Conservation (phyloP, 2,113 vertebrate genomes). For the Pogona vitticeps region DNA sequence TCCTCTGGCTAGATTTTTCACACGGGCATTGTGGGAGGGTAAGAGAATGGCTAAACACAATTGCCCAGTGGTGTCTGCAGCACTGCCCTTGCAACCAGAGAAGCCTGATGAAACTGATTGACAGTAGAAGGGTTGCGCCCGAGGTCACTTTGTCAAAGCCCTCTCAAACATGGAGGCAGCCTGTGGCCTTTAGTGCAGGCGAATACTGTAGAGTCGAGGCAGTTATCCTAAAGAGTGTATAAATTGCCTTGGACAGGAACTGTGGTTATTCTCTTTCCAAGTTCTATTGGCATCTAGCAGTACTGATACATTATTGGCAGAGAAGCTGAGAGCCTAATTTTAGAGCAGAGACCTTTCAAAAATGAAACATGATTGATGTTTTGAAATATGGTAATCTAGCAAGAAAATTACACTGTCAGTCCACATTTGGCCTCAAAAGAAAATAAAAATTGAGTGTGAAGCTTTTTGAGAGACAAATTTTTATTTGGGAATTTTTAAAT, state of each 20-base stretch:
- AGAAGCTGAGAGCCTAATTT: conserved; percentile 5
- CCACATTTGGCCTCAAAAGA: background rate
- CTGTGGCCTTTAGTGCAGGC: background rate
- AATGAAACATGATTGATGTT: background rate
- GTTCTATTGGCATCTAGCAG: background rate
- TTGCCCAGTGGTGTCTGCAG: background rate
- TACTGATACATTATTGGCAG: background rate
- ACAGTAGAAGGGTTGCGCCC: background rate
- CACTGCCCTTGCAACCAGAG: background rate
- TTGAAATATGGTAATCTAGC: background rate
- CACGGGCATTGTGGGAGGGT: background rate
- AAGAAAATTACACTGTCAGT: conserved; percentile 6
- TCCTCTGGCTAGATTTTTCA: background rate
- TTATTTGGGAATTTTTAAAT: background rate
- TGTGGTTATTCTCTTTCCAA: background rate
- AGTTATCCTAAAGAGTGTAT: background rate
- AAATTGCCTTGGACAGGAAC: background rate
- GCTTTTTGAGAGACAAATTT: conserved; percentile 13
- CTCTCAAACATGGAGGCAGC: background rate
- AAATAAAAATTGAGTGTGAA: background rate
- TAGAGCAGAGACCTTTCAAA: conserved; percentile 9
- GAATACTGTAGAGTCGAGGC: background rate
- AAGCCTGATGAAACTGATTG: background rate
- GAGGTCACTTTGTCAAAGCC: background rate
- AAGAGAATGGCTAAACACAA: background rate